Base-by-base conservation (phyloP, 2,888 invertebrate genomes). In the Chelonus formosanus region DNA sequence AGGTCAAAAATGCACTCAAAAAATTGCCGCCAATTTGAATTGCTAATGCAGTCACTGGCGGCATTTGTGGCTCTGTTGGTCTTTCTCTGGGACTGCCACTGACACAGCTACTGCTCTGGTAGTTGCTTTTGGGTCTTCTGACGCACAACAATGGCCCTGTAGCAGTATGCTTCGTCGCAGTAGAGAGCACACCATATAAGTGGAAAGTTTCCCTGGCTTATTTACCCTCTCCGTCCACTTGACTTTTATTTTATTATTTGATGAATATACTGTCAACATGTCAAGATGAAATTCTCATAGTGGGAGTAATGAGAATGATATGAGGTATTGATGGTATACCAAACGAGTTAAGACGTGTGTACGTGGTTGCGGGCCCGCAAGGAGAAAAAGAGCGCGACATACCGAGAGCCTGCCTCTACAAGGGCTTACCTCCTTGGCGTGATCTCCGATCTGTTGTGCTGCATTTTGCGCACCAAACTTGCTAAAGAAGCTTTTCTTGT, bases 1-100 rank as follows among this genome's bases (percentile, higher is more conserved):
- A 84, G 84, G 84, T 84, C 84, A 84, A 83, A 84, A 84, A 83
- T 83, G 84, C 81, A 80, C 81, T 84, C 79, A 84, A 84, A 84
- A 84, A 84, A 84, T 83, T 84, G 83, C 84, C 84, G 83, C 82
- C 84, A 81, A 84, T 84, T 84, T 84, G 84, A 84, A 84, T 84
- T 84, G 83, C 83, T 84, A 84, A 84, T 83, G 78, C 78, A 76
- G 75, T 77, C 68, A 64, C 69, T 74, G 75, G 72, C 75, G 79
- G 73, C 74, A 67, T 69, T 67, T 66, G 62, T 55, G 65, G 48
- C 63, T 58, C 70, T 73, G 72, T 65, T 65, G 52, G 57, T 65
- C 63, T 67, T 58, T 54, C 52, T 58, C 44, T 63, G 60, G 48
- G 44, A 20, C 48, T 57, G 63, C 63, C 58, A 61, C 61, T 61